phyloP scores from a whole-genome alignment of 1,140 invertebrate species.

The Drepana arcuata region DNA sequence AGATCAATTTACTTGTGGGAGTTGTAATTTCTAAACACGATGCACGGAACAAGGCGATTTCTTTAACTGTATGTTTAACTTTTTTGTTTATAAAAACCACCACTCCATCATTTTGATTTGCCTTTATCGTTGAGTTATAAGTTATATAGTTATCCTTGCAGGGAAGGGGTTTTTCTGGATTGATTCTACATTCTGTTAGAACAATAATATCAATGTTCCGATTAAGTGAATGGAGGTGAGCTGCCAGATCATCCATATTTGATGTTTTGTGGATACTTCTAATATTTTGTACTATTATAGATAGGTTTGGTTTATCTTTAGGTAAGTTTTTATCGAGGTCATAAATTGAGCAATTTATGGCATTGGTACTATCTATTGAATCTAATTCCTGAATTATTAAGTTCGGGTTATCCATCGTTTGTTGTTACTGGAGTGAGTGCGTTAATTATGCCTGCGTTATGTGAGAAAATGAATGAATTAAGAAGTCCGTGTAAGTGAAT shows the following conservation, averaged over 20 bases:
- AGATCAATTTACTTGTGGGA: background rate
- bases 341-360: background rate
- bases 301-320: background rate
- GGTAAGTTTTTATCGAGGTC: background rate
- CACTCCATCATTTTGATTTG: background rate
- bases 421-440: background rate
- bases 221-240: constrained; percentile 3
- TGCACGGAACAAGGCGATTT: background rate
- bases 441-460: too few relatives aligned
- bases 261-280: constrained; percentile 9
- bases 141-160: background rate
- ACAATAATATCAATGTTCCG: constrained; percentile 11
- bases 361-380: background rate
- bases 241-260: constrained; percentile 12
- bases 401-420: background rate
- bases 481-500: too few relatives aligned
- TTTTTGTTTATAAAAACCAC: background rate
- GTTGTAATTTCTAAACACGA: background rate
- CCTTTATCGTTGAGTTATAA: background rate
- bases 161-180: constrained; percentile 3
- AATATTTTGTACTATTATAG: constrained; percentile 8
- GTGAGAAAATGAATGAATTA: too few relatives aligned
- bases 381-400: background rate
- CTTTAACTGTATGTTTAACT: background rate
- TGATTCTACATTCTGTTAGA: constrained; percentile 14